Conservation (phyloP, 2,888 invertebrate species). For the Monoplex corrugatus region DNA sequence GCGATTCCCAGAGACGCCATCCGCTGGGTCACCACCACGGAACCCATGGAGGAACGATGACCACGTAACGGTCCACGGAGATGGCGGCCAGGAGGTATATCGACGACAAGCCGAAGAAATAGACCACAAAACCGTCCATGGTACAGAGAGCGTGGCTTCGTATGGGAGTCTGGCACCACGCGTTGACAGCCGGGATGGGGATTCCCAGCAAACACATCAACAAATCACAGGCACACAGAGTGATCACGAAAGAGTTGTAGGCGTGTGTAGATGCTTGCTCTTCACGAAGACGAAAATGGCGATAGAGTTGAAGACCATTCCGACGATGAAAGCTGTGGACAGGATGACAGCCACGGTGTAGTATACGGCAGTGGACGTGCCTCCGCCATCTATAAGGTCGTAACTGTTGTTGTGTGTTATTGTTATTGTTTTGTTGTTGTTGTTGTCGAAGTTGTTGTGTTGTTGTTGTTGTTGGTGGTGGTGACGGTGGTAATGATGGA, state of each 20-base stretch:
- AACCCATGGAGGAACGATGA: conserved; percentile 65
- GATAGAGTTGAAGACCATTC: conserved; percentile 58
- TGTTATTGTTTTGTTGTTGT: too few species aligned
- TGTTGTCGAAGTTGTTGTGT: too few species aligned
- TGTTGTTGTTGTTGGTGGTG: too few species aligned
- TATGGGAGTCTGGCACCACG: conserved; percentile 61
- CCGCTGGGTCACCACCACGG: conserved; percentile 54
- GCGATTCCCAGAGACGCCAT: conserved; percentile 51
- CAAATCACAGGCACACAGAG: conserved; percentile 67
- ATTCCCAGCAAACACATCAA: conserved; percentile 61
- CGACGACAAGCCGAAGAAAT: conserved; percentile 69
- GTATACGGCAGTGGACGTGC: conserved; percentile 32
- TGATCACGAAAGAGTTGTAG: conserved; percentile 73
- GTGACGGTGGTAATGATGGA: neutral
- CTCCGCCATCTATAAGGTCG: neutral
- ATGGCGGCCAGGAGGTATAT: conserved; percentile 73
- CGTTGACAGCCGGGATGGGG: conserved; percentile 44
- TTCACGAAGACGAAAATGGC: conserved; percentile 61
- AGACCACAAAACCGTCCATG: conserved; percentile 71
- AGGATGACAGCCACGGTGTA: conserved; percentile 43
- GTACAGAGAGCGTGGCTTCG: conserved; percentile 60
- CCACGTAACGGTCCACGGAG: conserved; percentile 73
- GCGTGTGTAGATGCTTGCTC: conserved; percentile 66
- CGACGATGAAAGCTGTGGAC: conserved; percentile 43
- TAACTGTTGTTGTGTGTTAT: neutral